These are phyloP conservation scores for Hylyphantes graminicola DNA, from an alignment of 1,140 invertebrate genomes.

Conservation along the genomic window DNA sequence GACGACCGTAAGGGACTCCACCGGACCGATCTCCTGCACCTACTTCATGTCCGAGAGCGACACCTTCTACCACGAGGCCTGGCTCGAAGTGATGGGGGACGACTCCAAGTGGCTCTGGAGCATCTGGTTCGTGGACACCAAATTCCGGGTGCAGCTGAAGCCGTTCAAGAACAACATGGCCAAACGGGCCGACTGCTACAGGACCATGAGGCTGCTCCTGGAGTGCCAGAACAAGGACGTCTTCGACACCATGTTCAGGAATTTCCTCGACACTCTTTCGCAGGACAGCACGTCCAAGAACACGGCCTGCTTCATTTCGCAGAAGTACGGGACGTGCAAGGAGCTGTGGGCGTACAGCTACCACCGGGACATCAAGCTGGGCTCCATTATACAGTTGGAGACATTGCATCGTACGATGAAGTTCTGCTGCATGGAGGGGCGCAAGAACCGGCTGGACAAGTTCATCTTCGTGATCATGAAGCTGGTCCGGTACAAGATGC, in stretches of 20 bases:
- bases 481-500: slow-evolving; percentile 32
- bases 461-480: slow-evolving; percentile 50
- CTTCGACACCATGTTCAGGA: slow-evolving; percentile 32
- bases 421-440: slow-evolving; percentile 41
- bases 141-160: slow-evolving; percentile 10
- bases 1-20: slow-evolving; percentile 14
- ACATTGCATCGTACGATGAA: slow-evolving; percentile 34
- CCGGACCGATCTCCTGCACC: slow-evolving; percentile 23
- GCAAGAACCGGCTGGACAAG: slow-evolving; percentile 38
- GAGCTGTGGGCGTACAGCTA: slow-evolving; percentile 46
- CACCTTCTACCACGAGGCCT: slow-evolving; percentile 29
- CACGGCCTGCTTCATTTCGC: not conserved
- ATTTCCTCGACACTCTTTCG: slow-evolving; percentile 11
- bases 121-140: slow-evolving; percentile 36
- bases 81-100: slow-evolving; percentile 32
- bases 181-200: slow-evolving; percentile 28
- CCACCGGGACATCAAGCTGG: slow-evolving; percentile 16
- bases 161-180: slow-evolving; percentile 19
- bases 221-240: slow-evolving; percentile 43
- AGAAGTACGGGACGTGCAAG: slow-evolving; percentile 12
- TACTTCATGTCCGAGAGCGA: slow-evolving; percentile 49
- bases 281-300: not conserved
- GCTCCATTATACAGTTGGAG: slow-evolving; percentile 38
- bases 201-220: slow-evolving; percentile 36
- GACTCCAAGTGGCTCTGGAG: slow-evolving; percentile 41